phyloP scores from a whole-genome alignment of 2,888 invertebrate genomes.

The Empis stercorea region DNA sequence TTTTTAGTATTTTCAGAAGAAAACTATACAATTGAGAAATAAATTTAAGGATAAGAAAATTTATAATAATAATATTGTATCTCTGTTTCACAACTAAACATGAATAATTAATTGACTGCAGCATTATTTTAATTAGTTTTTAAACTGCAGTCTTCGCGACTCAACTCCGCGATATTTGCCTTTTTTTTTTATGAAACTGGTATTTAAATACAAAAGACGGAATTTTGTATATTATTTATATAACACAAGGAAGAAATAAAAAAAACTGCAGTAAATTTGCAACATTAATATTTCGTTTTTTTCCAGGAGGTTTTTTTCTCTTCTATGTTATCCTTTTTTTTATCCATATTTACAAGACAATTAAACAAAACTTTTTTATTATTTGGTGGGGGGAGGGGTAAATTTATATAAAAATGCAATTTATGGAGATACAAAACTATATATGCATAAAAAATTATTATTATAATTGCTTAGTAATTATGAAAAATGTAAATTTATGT shows the following conservation, averaged over 20 bases:
- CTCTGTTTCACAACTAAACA: constrained; percentile 13
- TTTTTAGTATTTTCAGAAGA: too few relatives aligned
- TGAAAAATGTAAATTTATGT: neutral
- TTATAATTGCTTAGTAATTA: too few relatives aligned
- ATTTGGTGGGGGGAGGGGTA: too few relatives aligned
- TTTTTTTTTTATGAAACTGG: neutral
- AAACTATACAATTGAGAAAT: too few relatives aligned
- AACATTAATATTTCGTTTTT: constrained; percentile 4
- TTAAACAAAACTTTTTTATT: too few relatives aligned
- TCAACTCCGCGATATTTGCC: too few relatives aligned
- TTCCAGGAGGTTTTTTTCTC: neutral
- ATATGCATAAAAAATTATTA: neutral
- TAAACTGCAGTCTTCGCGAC: constrained; percentile 9
- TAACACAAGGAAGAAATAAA: neutral
- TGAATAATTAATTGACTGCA: constrained; percentile 39
- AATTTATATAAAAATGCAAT: neutral
- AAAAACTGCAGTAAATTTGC: constrained; percentile 14
- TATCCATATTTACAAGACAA: neutral
- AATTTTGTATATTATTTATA: too few relatives aligned
- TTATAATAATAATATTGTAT: too few relatives aligned
- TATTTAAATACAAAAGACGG: neutral
- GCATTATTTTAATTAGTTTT: constrained; percentile 34
- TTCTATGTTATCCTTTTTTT: neutral
- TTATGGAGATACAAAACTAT: neutral
- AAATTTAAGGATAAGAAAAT: too few relatives aligned